phyloP scores from a whole-genome alignment of 1,140 invertebrate genomes.

The Drosophila murphyi region DNA sequence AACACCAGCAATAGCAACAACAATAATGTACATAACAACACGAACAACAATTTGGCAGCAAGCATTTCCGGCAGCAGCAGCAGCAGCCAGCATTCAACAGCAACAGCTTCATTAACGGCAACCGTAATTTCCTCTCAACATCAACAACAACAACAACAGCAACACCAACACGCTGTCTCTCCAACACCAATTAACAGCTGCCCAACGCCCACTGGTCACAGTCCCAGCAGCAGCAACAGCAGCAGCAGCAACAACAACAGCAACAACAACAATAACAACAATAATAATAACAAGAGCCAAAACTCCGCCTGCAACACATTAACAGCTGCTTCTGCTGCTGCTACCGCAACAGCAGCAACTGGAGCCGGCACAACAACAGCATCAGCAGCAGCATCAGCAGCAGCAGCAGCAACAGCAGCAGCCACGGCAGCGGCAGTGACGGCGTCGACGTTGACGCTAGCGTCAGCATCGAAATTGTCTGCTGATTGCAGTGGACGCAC shows the following conservation, averaged over 20 bases:
- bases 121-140: constrained; percentile 56
- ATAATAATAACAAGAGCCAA: constrained; percentile 35
- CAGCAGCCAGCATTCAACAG: constrained; percentile 49
- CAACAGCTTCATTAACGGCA: constrained; percentile 75
- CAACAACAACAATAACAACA: constrained; percentile 47
- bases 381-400: constrained; percentile 54
- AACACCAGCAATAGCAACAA: constrained; percentile 36
- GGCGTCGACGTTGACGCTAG: constrained; percentile 41
- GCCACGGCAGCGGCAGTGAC: constrained; percentile 29
- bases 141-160: constrained; percentile 52
- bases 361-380: constrained; percentile 29
- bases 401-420: constrained; percentile 47
- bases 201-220: constrained; percentile 77
- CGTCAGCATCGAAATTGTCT: constrained; percentile 78
- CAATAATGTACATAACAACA: constrained; percentile 30
- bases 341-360: constrained; percentile 50
- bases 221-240: constrained; percentile 54
- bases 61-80: constrained; percentile 67
- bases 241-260: constrained; percentile 40
- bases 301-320: constrained; percentile 73
- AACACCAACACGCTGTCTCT: constrained; percentile 61
- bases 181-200: constrained; percentile 73
- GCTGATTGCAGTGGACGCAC: constrained; percentile 84
- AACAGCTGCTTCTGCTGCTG: constrained; percentile 68
- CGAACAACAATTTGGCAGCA: constrained; percentile 48